phyloP scores from a whole-genome alignment of 2,797 vertebrate genomes.

The Pseudotriccus pelzelni region DNA sequence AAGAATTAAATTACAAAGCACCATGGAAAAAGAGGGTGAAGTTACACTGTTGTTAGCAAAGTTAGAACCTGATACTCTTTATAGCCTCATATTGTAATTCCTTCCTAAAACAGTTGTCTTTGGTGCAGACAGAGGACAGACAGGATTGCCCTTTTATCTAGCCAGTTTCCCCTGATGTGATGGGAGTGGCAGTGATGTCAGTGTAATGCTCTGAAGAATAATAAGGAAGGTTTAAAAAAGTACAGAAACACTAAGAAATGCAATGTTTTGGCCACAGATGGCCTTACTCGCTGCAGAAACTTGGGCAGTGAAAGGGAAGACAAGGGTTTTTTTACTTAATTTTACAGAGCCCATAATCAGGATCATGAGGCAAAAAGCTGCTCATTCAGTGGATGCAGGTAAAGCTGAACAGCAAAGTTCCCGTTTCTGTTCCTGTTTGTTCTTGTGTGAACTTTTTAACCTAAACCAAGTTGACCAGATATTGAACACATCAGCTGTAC shows the following conservation, averaged over 20 bases:
- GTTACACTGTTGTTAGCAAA: not conserved
- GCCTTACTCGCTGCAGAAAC: not conserved
- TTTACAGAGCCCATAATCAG: not conserved
- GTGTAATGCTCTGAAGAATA: not conserved
- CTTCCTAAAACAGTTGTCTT: not conserved
- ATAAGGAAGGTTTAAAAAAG: not conserved
- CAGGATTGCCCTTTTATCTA: not conserved
- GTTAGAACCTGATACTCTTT: conserved; percentile 14
- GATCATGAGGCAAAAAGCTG: not conserved
- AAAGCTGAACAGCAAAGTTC: not conserved
- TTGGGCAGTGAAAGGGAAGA: not conserved
- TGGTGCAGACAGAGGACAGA: not conserved
- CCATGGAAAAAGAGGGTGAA: conserved; percentile 2
- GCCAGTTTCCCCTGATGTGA: not conserved
- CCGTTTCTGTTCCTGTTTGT: not conserved
- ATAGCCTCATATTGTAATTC: not conserved
- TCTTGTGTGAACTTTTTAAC: not conserved
- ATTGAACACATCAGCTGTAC: not conserved
- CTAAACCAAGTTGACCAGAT: not conserved
- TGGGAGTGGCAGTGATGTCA: not conserved
- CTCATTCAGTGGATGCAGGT: not conserved
- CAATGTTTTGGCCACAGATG: not conserved
- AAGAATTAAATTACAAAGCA: conserved; percentile 4
- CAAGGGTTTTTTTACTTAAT: not conserved
- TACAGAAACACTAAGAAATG: not conserved